Conservation (phyloP, 2,797 vertebrate genomes). For the Cygnus olor region DNA sequence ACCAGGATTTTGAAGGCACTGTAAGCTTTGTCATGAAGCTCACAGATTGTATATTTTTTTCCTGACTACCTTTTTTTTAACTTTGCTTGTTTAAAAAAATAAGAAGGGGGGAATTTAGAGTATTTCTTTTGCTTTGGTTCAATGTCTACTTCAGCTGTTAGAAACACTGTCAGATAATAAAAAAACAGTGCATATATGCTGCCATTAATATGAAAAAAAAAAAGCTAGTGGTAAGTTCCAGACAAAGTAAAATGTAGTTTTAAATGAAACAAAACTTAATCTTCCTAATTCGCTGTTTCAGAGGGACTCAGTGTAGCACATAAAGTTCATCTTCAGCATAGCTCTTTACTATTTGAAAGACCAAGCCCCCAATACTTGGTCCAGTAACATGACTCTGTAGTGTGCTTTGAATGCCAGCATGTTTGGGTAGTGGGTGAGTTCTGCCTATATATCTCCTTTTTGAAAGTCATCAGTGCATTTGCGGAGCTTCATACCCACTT, state of each 20-base stretch:
- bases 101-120: rapidly evolving
- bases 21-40: background rate
- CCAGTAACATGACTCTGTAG: background rate
- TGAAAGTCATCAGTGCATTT: background rate
- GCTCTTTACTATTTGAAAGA: background rate
- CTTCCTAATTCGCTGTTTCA: background rate
- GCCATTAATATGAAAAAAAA: background rate
- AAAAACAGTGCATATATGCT: background rate
- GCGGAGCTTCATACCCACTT: background rate
- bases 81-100: background rate
- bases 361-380: rapidly evolving
- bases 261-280: background rate
- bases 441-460: rapidly evolving
- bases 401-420: background rate
- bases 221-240: background rate
- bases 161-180: background rate
- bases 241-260: background rate
- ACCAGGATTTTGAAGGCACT: background rate
- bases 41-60: background rate
- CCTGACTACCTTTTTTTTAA: background rate
- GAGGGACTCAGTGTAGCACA: background rate
- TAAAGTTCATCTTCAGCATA: background rate
- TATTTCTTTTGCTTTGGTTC: background rate
- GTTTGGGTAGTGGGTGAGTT: background rate
- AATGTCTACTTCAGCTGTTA: background rate